Evolutionary conservation across 2,113 vertebrate genomes (phyloP), one percentile per base, ranked within the genome.

Genomic region (Forbesichthys papilliferus): DNA sequence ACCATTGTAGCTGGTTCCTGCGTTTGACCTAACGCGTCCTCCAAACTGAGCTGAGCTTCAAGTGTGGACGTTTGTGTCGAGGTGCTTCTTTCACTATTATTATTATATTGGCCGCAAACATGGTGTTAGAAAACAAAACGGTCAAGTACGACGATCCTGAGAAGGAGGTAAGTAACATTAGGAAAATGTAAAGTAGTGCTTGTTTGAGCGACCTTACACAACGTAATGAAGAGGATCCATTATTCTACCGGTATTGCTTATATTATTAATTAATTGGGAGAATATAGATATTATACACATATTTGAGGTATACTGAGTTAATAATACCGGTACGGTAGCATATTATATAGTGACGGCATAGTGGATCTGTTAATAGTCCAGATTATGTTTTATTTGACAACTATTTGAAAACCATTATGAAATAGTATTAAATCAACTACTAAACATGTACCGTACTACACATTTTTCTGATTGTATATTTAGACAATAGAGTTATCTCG

Each of bases 61-160:
- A 9, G 5, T n/a, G 9, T 0, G 51, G 12, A 5, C 1, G 0
- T 7, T 54, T 66, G 10, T 7, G 1, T 56, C 16, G 3, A 49
- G 68, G 59, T 83, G 76, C 2, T 27, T 27, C 27, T 27, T 27
- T 27, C 27, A 27, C 27, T 27, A 27, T 27, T 27, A 3, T 27
- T 27, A 2, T 3, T 27, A 2, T 3, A 3, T 20, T 1, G 8
- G 27, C n/a, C 1, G 14, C 36, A 59, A 81, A 49, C 64, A 90
- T 92, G 88, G 90, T 73, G 67, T 87, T 87, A 12, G 88, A 91
- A 56, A 78, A 63, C 47, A 90, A 91, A 47, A 91, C 87, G 88
- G 63, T 90, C 69, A 75, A 78, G 0, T 57, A 81, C 61, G 89
- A 74, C 6, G 89, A 92, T 18, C 89, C 90, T 7, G 91, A 91